Conservation (phyloP, 2,888 invertebrate genomes). For the Gastrophysa polygoni region DNA sequence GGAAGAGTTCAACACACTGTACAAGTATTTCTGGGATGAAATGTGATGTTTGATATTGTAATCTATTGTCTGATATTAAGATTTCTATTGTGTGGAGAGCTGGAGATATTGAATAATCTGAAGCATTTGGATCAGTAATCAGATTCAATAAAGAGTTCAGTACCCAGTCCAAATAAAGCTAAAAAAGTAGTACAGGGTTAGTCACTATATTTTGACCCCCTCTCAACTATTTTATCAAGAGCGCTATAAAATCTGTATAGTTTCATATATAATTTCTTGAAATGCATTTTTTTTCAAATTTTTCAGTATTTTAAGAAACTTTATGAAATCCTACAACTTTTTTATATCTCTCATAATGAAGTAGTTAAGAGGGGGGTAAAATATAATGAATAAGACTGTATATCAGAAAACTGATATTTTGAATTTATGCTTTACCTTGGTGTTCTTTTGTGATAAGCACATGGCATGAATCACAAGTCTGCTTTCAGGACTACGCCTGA, state of each 20-base stretch:
- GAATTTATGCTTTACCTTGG: constrained; percentile 18
- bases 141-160: constrained; percentile 36
- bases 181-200: constrained; percentile 25
- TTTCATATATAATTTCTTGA: too few relatives aligned
- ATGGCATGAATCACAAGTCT: constrained; percentile 45
- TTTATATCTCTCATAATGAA: too few relatives aligned
- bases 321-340: too few relatives aligned
- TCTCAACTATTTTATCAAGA: too few relatives aligned
- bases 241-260: too few relatives aligned
- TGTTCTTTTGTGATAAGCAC: constrained; percentile 36
- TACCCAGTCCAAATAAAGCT: constrained; percentile 39
- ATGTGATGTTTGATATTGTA: constrained; percentile 39
- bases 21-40: constrained; percentile 37
- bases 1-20: constrained; percentile 39
- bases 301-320: too few relatives aligned
- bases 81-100: constrained; percentile 44
- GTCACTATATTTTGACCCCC: too few relatives aligned
- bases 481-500: constrained; percentile 45
- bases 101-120: constrained; percentile 37
- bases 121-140: constrained; percentile 29
- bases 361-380: too few relatives aligned
- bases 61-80: constrained; percentile 41
- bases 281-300: background rate
- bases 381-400: too few relatives aligned
- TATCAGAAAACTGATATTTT: too few relatives aligned